Conservation (phyloP, 2,797 vertebrate species). For the Rhincodon typus region DNA sequence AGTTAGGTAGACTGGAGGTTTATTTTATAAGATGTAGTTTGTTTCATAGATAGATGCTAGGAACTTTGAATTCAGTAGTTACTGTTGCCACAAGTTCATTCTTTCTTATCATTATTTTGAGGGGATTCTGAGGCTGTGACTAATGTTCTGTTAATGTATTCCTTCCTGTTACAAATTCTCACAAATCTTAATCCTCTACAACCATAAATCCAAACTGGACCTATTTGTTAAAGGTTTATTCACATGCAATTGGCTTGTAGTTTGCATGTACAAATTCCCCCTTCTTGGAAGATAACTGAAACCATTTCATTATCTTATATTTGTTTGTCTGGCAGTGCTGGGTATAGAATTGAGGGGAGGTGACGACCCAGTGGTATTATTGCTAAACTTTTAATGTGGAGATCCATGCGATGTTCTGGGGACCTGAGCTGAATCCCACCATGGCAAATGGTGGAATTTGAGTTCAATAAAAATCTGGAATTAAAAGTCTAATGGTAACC, state of each 20-base stretch:
- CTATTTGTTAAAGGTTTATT: neutral
- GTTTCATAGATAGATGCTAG: neutral
- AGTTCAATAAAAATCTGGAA: too few relatives aligned
- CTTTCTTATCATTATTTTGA: neutral
- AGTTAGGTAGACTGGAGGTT: neutral
- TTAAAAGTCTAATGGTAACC: too few relatives aligned
- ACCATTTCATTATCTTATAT: neutral
- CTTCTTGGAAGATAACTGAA: neutral
- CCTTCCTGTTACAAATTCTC: neutral
- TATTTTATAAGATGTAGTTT: neutral
- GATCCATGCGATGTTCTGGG: too few relatives aligned
- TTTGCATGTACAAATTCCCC: neutral
- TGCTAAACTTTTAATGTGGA: too few relatives aligned
- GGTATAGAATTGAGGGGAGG: neutral
- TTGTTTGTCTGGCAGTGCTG: neutral
- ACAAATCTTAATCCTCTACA: neutral
- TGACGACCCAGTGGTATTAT: too few relatives aligned
- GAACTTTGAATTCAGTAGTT: neutral
- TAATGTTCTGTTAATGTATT: neutral
- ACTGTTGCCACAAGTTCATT: neutral
- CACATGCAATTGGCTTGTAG: neutral
- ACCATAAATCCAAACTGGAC: neutral
- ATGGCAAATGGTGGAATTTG: too few relatives aligned
- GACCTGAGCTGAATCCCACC: too few relatives aligned
- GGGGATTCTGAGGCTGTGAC: neutral